Base-by-base conservation (phyloP, 2,888 invertebrate species). In the Cyaniris semiargus region DNA sequence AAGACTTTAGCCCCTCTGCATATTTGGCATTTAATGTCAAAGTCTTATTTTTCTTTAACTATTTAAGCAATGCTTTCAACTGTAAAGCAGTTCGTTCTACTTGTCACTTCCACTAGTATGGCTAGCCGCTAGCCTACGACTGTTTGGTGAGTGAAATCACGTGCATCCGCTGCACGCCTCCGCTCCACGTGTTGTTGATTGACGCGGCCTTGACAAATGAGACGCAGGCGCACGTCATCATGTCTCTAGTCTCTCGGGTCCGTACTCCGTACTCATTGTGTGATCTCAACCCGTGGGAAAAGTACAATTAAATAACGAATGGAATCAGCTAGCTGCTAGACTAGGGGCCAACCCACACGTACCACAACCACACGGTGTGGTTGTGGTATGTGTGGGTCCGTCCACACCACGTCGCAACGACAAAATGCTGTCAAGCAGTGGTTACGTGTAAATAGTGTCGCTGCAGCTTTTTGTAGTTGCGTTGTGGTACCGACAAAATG, bases 111-210 rank as follows among this genome's bases (percentile, higher is more conserved):
- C 18, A 21, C 10, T n/a, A 58, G 21, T 7, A 56, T 56, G 56
- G n/a, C 13, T 44, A 44, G 7, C 10, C 10, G 44, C 48, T 48
- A 48, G 4, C 7, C 34, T 7, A 34, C 34, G 1, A 48, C n/a
- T 21, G 58, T 21, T n/a, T 21, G 8, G 21, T 21, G 58, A 58
- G 58, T 10, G 58, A n/a, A 21, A 21, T 58, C 21, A 58, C 58
- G 58, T 58, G 58, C 58, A 58, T 58, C 58, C 58, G 21, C 58
- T 58, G 58, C 58, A 8, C 21, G 58, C 58, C 58, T 58, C 58
- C 58, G 58, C 58, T 58, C n/a, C 58, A 58, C 58, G 58, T 58
- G 58, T 21, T 18, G 10, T 21, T 21, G 18, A 21, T 58, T 58
- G 58, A 21, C 58, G 58, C 58, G 58, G 21, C 58, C 58, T 58